Evolutionary conservation across 2,888 invertebrate genomes (phyloP).

Genomic region (Drosophila birchii): DNA sequence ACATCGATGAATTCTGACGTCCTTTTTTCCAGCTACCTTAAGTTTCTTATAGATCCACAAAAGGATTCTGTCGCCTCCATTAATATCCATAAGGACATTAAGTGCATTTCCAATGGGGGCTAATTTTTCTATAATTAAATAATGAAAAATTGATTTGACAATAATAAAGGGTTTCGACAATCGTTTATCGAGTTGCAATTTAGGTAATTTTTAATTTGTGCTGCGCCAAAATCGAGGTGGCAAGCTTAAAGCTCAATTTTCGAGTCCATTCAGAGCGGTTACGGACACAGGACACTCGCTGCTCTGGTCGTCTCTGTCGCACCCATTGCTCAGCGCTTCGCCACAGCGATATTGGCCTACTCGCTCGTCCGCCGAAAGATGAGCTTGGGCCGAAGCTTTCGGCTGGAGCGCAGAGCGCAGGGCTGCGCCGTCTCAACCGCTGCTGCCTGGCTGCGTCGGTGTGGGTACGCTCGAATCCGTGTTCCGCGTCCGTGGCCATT

Average conservation of each 20-base stretch:
- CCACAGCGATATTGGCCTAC: neutral
- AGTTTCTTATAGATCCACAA: neutral
- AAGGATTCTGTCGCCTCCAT: neutral
- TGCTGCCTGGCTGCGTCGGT: slow-evolving; percentile 6
- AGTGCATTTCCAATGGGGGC: neutral
- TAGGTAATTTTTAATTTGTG: neutral
- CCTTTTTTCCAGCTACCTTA: too few relatives aligned
- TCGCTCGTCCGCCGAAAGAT: slow-evolving; percentile 1
- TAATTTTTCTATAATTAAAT: neutral
- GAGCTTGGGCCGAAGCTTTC: slow-evolving; percentile 22
- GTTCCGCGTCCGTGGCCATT: slow-evolving; percentile 34
- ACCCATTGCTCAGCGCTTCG: neutral
- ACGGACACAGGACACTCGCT: slow-evolving; percentile 3
- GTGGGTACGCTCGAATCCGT: slow-evolving; percentile 30
- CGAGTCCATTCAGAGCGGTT: neutral
- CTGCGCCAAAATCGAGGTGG: slow-evolving; percentile 5
- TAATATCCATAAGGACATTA: neutral
- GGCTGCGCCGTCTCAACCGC: slow-evolving; percentile 17
- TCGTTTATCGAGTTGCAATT: neutral
- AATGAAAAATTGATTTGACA: neutral
- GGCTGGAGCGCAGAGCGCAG: slow-evolving; percentile 20
- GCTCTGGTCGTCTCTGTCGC: neutral
- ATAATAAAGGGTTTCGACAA: neutral
- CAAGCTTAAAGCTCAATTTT: neutral
- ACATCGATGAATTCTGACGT: neutral